phyloP scores from a whole-genome alignment of 2,888 invertebrate genomes.

The Callyntrura sp. region DNA sequence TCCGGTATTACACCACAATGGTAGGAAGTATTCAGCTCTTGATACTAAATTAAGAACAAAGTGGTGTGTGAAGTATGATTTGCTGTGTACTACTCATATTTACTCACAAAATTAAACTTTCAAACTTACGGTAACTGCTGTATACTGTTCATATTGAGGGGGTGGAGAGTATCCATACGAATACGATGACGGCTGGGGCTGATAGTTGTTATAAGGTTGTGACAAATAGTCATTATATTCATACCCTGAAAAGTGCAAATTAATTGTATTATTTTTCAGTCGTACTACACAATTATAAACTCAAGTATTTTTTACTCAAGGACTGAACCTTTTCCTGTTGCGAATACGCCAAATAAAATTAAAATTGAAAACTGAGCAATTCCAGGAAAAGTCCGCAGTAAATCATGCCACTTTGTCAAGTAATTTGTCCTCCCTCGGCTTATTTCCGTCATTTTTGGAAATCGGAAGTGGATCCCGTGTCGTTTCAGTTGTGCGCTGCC shows the following conservation, averaged over 20 bases:
- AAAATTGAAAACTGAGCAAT: background rate
- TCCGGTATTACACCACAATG: slow-evolving; percentile 80
- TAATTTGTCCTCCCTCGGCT: background rate
- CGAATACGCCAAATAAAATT: background rate
- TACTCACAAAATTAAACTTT: background rate
- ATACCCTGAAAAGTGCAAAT: slow-evolving; percentile 4
- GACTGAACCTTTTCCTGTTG: background rate
- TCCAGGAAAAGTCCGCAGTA: no score
- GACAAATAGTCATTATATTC: slow-evolving; percentile 25
- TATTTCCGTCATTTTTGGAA: slow-evolving; percentile 13
- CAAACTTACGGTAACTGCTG: slow-evolving; percentile 79
- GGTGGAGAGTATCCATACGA: slow-evolving; percentile 18
- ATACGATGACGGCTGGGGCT: background rate
- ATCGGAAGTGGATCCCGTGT: slow-evolving; percentile 24
- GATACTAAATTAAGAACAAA: slow-evolving; percentile 79
- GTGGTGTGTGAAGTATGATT: no score
- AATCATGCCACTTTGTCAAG: background rate
- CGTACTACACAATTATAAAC: background rate
- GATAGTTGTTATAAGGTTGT: background rate
- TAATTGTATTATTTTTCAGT: background rate
- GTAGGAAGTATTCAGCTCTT: slow-evolving; percentile 77
- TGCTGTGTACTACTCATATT: no score
- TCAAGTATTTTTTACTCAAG: no score
- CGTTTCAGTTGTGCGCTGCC: background rate
- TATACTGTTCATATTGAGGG: slow-evolving; percentile 75